phyloP scores from a whole-genome alignment of 2,113 vertebrate species.

The Heterochromis multidens region DNA sequence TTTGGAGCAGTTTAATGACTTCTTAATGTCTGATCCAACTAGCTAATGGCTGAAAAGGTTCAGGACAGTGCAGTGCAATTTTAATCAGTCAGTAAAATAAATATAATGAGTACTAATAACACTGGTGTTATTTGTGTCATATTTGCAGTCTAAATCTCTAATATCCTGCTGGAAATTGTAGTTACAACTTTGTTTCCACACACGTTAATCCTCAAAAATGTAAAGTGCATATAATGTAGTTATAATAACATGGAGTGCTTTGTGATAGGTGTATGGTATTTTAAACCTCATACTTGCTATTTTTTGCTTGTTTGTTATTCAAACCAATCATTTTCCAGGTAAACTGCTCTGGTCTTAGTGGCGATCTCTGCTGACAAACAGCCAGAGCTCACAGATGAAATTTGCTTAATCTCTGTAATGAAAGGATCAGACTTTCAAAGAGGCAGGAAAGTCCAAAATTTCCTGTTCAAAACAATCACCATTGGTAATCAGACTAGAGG shows the following conservation, averaged over 20 bases:
- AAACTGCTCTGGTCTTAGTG: neutral
- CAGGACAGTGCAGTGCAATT: neutral
- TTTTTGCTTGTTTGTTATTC: neutral
- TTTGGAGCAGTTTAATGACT: neutral
- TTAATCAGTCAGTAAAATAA: neutral
- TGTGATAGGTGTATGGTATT: neutral
- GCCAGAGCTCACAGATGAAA: conserved; percentile 38
- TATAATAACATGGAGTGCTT: conserved; percentile 17
- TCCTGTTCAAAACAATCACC: conserved; percentile 51
- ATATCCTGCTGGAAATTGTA: neutral
- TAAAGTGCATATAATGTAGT: neutral
- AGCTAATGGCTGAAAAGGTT: neutral
- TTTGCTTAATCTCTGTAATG: conserved; percentile 44
- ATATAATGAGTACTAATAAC: neutral
- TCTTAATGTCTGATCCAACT: neutral
- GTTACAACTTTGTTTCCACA: neutral
- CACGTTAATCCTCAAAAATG: neutral
- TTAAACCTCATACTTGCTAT: neutral
- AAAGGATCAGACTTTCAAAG: conserved; percentile 32
- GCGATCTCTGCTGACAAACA: neutral
- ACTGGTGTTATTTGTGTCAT: neutral
- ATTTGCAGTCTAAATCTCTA: neutral
- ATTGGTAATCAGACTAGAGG: conserved; percentile 45
- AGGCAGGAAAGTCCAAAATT: conserved; percentile 47
- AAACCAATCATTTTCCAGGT: conserved; percentile 19